phyloP scores from a whole-genome alignment of 2,113 vertebrate species.

The Pitta sordida region DNA sequence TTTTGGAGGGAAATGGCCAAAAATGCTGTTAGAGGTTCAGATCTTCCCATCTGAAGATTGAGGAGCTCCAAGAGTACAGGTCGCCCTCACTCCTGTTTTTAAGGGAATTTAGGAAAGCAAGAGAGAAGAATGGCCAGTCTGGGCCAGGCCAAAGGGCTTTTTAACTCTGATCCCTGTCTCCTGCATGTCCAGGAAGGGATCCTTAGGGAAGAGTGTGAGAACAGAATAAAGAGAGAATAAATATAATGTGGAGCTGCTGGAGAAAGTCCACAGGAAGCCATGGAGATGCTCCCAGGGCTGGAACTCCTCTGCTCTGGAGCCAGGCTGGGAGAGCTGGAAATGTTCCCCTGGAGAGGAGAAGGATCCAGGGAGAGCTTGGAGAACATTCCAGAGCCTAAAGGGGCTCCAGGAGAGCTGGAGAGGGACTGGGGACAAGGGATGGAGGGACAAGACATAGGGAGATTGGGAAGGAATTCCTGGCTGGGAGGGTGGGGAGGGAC shows the following conservation, averaged over 20 bases:
- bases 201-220: not conserved
- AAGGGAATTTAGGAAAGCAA: not conserved
- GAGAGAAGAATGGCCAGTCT: not conserved
- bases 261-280: not conserved
- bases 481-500: too few species aligned
- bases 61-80: not conserved
- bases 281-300: not conserved
- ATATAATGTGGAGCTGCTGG: not conserved
- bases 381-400: too few species aligned
- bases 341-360: not conserved
- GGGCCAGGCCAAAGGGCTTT: not conserved
- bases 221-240: not conserved
- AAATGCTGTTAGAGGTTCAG: not conserved
- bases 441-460: too few species aligned
- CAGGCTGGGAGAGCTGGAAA: not conserved
- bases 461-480: too few species aligned
- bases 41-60: not conserved
- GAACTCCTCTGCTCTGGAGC: not conserved
- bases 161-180: not conserved
- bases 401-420: too few species aligned
- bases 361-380: not conserved
- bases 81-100: rapidly evolving
- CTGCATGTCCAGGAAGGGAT: not conserved
- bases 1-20: not conserved
- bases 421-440: too few species aligned